Percentiles rank a stretch among this genome's conserved stretches.
Conservation (phyloP, 2,888 invertebrate genomes). For the Prosapia bicincta region DNA sequence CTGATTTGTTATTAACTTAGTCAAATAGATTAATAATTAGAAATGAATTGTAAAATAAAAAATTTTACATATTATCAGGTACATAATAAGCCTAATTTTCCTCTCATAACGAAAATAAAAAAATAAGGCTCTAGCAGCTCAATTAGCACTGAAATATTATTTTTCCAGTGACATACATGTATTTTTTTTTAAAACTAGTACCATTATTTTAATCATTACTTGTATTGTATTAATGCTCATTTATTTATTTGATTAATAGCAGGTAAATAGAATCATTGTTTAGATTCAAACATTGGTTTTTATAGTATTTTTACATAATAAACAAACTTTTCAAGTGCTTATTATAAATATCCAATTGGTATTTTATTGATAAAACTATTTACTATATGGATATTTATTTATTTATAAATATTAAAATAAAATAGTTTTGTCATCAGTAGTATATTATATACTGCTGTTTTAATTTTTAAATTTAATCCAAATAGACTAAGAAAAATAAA, state of each 20-base stretch:
- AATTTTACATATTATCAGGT: not conserved
- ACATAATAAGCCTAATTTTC: not conserved
- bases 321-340: not conserved
- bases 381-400: no score
- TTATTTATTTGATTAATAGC: not conserved
- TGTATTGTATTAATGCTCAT: no score
- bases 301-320: not conserved
- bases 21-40: not conserved
- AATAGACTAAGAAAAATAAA: not conserved
- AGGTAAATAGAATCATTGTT: not conserved
- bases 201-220: no score
- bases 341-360: not conserved
- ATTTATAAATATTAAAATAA: not conserved
- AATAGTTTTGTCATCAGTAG: not conserved
- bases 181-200: no score
- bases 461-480: not conserved
- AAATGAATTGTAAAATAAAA: not conserved
- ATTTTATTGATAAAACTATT: no score
- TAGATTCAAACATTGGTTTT: not conserved
- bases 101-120: not conserved
- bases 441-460: not conserved
- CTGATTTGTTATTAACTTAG: not conserved
- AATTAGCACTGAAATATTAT: not conserved
- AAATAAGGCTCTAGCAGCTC: not conserved
- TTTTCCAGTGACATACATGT: no score